A percentile compares a stretch with the other conserved stretches of the same genome.
These are phyloP conservation scores for Odocoileus virginianus DNA, from an alignment of 2,113 vertebrate species.

Conservation along the genomic window DNA sequence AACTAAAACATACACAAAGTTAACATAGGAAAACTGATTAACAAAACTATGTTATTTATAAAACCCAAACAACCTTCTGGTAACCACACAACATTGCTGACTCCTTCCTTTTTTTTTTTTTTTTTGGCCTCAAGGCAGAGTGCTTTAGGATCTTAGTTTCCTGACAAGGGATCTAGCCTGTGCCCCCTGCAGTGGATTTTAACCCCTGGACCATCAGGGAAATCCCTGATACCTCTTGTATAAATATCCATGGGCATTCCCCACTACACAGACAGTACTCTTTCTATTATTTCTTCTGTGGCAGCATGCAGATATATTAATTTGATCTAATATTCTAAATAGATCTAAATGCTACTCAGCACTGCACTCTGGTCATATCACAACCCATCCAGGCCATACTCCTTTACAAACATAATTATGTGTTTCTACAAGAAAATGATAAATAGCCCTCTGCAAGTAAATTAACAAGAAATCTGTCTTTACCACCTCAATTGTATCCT, in stretches of 20 bases:
- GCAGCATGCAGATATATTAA: background rate
- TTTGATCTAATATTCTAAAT: conserved; percentile 21
- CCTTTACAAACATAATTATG: conserved; percentile 66
- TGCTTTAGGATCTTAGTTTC: background rate
- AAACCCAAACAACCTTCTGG: background rate
- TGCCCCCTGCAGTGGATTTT: background rate
- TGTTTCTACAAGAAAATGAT: conserved; percentile 63
- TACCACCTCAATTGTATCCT: background rate
- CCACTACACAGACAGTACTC: background rate
- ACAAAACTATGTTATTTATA: background rate
- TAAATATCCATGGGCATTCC: background rate
- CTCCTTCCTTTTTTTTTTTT: background rate
- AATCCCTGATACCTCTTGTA: background rate
- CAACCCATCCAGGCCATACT: conserved; percentile 19
- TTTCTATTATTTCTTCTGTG: background rate
- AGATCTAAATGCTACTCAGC: background rate
- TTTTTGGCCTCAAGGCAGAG: background rate
- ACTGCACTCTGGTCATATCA: background rate
- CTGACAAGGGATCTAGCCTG: background rate
- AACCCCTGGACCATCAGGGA: background rate
- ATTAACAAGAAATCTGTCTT: conserved; percentile 65
- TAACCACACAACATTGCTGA: background rate
- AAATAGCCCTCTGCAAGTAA: conserved; percentile 52
- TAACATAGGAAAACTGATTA: background rate
- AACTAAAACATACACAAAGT: background rate